Evolutionary conservation across 2,888 invertebrate genomes (phyloP), one percentile per base, ranked within the genome.

Genomic region (Ophonus ardosiacus): DNA sequence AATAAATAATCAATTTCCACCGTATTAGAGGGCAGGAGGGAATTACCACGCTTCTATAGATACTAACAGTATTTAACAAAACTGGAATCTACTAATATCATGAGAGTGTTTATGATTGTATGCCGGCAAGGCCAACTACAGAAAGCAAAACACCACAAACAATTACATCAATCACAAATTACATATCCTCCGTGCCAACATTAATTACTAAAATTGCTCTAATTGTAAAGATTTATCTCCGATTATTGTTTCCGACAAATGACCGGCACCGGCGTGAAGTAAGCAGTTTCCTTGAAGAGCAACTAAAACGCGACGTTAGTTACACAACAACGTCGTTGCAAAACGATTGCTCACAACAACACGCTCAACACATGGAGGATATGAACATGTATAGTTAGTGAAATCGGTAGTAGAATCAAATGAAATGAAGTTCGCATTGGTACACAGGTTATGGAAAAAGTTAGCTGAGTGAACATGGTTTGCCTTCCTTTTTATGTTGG

Each of bases 401-500:
- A 43, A 74, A 74, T 74, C 43, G 71, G 10, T 15, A 74, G 10
- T 15, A 7, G 43, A 24, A 13, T 13, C 43, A 51, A 63, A 24
- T 65, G 5, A 65, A 65, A 18, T 65, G 63, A 10, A 18, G 24
- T 24, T 59, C 5, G 17, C 65, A 13, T 18, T 59, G 13, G 17
- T 68, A 31, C 8, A 43, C 17, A 74, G 43, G 8, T 51, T 51
- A 13, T 51, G 43, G 43, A 51, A 51, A 71, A 74, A 17, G 31
- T 68, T 68, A 38, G 8, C 17, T 68, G 15, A 68, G 68, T 68
- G 13, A 51, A 51, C 71, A 18, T 43, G 71, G 71, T 18, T 71
- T 74, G 43, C 71, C 71, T 74, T 74, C 71, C 43, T 74, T 74
- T 74, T 74, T 74, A 74, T 74, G 68, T 71, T 17, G 31, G 13